Percentiles rank a stretch among this genome's conserved stretches.
phyloP scores from a whole-genome alignment of 2,113 vertebrate genomes.

The Xyrauchen texanus region DNA sequence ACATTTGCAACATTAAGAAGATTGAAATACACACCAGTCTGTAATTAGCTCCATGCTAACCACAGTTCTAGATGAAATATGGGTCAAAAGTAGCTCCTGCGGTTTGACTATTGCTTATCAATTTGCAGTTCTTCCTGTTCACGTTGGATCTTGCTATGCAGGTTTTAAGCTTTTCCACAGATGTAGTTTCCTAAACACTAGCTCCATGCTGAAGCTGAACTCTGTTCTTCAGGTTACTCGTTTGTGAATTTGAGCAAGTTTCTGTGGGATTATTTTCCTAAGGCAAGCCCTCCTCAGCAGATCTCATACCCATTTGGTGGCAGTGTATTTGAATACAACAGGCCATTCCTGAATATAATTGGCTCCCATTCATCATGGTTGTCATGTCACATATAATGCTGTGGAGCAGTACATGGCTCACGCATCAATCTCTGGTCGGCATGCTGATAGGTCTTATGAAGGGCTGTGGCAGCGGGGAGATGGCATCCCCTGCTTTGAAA shows the following conservation, averaged over 20 bases:
- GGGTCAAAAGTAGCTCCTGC: constrained; percentile 47
- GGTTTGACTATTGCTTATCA: constrained; percentile 54
- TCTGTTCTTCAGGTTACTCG: constrained; percentile 12
- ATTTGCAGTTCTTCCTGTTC: constrained; percentile 62
- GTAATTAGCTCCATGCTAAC: constrained; percentile 76
- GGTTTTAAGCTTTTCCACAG: neutral
- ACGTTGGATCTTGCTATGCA: neutral
- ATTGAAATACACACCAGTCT: constrained; percentile 68
- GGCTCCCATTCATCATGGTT: constrained; percentile 58
- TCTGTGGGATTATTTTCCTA: neutral
- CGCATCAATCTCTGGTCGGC: constrained; percentile 60
- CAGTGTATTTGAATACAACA: constrained; percentile 49
- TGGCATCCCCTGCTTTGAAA: constrained; percentile 65
- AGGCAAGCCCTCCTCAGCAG: constrained; percentile 28
- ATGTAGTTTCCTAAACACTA: neutral
- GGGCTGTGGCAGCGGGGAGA: constrained; percentile 57
- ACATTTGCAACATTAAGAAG: constrained; percentile 62
- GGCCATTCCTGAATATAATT: constrained; percentile 59
- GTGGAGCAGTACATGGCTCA: constrained; percentile 58
- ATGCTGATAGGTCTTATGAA: constrained; percentile 53
- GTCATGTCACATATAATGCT: constrained; percentile 58
- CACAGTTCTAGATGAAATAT: constrained; percentile 62
- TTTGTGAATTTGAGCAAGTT: constrained; percentile 47
- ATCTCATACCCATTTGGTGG: constrained; percentile 48
- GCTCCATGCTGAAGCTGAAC: neutral